These are phyloP conservation scores for Triops longicaudatus DNA, from an alignment of 1,140 invertebrate genomes.

Conservation along the genomic window DNA sequence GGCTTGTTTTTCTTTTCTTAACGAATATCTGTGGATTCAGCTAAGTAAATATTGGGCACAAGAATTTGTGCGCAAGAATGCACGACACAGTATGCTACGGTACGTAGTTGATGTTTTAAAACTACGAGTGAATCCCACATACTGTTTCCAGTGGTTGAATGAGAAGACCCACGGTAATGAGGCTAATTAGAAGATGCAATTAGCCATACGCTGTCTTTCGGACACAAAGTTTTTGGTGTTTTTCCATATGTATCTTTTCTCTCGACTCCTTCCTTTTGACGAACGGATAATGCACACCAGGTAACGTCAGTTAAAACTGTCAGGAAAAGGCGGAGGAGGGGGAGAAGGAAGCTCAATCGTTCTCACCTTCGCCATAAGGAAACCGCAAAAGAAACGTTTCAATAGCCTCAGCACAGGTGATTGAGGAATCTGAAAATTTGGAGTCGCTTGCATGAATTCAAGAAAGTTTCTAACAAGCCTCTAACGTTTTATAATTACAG, in stretches of 20 bases:
- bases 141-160: conserved; percentile 8
- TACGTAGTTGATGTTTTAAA: too few relatives aligned
- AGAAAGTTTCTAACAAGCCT: too few relatives aligned
- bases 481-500: too few relatives aligned
- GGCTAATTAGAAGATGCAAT: conserved; percentile 3
- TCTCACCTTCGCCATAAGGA: neutral
- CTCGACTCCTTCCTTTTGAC: neutral
- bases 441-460: too few relatives aligned
- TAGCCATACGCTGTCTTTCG: neutral
- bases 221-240: neutral
- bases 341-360: neutral
- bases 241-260: neutral
- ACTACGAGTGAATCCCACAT: too few relatives aligned
- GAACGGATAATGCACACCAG: neutral
- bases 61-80: too few relatives aligned
- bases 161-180: neutral
- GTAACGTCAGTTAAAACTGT: neutral
- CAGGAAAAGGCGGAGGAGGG: neutral
- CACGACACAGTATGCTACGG: too few relatives aligned
- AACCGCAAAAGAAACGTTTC: neutral
- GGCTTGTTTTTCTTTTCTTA: too few relatives aligned
- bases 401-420: neutral
- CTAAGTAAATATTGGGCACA: too few relatives aligned
- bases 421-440: too few relatives aligned
- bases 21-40: too few relatives aligned